phyloP scores from a whole-genome alignment of 2,797 vertebrate species.

The Macropus fuliginosus region DNA sequence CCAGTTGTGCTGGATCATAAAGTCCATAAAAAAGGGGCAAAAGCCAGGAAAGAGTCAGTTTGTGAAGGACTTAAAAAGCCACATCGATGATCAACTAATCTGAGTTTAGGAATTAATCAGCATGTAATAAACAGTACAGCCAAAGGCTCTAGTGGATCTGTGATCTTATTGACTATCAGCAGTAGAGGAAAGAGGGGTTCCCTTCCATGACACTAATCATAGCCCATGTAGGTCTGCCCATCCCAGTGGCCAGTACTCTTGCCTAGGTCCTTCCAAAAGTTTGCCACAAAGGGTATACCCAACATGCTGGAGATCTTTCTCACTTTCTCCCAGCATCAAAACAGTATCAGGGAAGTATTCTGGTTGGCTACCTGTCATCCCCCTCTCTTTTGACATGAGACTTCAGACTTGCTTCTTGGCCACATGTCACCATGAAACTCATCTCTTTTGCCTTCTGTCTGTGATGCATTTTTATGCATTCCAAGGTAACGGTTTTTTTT shows the following conservation, averaged over 20 bases:
- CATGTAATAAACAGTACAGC: background rate
- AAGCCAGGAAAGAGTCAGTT: background rate
- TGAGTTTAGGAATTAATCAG: background rate
- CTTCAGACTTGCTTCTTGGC: background rate
- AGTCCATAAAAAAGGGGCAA: background rate
- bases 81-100: background rate
- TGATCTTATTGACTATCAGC: background rate
- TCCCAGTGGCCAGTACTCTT: background rate
- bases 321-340: background rate
- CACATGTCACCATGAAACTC: background rate
- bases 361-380: background rate
- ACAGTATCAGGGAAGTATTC: background rate
- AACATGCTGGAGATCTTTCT: background rate
- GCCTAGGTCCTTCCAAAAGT: background rate
- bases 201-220: background rate
- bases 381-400: background rate
- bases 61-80: background rate
- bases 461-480: background rate
- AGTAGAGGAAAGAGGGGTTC: background rate
- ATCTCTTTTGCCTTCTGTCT: background rate
- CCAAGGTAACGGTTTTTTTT: background rate
- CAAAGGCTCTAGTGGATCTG: background rate
- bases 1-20: background rate
- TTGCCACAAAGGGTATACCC: too few relatives aligned
- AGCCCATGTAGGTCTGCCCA: background rate